Percentiles rank a stretch among this genome's conserved stretches.
These are phyloP conservation scores for Chrysopa pallens DNA, from an alignment of 1,140 invertebrate species.

Conservation along the genomic window DNA sequence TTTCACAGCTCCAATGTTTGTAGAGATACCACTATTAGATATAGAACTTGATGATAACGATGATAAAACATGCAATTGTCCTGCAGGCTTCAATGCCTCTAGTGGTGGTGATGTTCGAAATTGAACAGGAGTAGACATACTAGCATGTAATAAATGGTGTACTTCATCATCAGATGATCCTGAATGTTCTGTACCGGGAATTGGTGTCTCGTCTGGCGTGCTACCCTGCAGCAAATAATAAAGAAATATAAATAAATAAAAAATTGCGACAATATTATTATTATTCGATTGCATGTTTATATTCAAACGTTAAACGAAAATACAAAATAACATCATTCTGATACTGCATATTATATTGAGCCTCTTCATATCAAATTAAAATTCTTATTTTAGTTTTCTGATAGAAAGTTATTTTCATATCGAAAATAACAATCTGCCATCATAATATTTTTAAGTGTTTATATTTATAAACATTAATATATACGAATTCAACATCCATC, in stretches of 20 bases:
- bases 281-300: too few relatives aligned
- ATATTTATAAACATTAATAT: too few relatives aligned
- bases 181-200: slow-evolving; percentile 13
- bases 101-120: slow-evolving; percentile 78
- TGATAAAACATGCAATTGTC: slow-evolving; percentile 16
- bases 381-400: too few relatives aligned
- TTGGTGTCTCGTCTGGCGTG: not conserved
- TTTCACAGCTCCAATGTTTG: slow-evolving; percentile 7
- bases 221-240: not conserved
- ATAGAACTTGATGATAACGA: slow-evolving; percentile 12
- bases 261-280: too few relatives aligned
- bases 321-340: too few relatives aligned
- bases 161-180: slow-evolving; percentile 14
- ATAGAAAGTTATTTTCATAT: too few relatives aligned
- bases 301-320: too few relatives aligned
- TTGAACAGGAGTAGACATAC: slow-evolving; percentile 57
- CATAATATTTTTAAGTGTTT: too few relatives aligned
- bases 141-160: slow-evolving; percentile 18
- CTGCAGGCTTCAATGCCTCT: slow-evolving; percentile 63
- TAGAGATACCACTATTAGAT: slow-evolving; percentile 13
- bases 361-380: too few relatives aligned
- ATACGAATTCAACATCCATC: too few relatives aligned
- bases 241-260: not conserved
- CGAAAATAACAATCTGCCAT: too few relatives aligned
- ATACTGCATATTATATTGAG: too few relatives aligned